Evolutionary conservation across 2,797 vertebrate genomes (phyloP).

Genomic region (Remorina albescens): DNA sequence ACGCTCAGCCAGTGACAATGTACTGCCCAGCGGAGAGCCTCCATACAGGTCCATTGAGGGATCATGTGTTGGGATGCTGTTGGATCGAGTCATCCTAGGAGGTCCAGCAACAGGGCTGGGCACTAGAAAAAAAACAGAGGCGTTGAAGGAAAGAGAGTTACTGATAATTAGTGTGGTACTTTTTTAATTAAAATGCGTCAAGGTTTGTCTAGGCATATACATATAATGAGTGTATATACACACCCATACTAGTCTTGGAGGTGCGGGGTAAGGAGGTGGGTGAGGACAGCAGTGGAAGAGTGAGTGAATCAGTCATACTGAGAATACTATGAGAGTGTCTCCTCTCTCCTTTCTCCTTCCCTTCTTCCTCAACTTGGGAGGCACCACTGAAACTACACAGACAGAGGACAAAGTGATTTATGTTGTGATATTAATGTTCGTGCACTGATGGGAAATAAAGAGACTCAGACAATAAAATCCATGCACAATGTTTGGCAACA

Average conservation of each 20-base stretch:
- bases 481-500: not conserved
- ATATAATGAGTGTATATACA: slow-evolving; percentile 54
- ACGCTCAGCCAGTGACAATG: slow-evolving; percentile 92
- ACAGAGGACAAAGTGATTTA: slow-evolving; percentile 14
- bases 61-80: slow-evolving; percentile 97
- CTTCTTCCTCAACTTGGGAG: slow-evolving; percentile 88
- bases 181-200: fast-evolving
- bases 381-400: slow-evolving; percentile 75
- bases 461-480: not conserved
- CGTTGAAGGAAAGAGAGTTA: not conserved
- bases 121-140: slow-evolving; percentile 73
- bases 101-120: slow-evolving; percentile 85
- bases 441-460: not conserved
- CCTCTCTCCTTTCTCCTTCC: slow-evolving; percentile 93
- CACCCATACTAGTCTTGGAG: slow-evolving; percentile 87
- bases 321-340: slow-evolving; percentile 90
- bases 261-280: slow-evolving; percentile 88
- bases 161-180: fast-evolving
- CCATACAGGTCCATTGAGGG: slow-evolving; percentile 92
- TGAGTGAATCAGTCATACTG: slow-evolving; percentile 86
- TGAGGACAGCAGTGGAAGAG: slow-evolving; percentile 88
- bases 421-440: not conserved
- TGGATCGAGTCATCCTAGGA: slow-evolving; percentile 95
- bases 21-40: slow-evolving; percentile 93
- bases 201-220: not conserved